These are phyloP conservation scores for Andrena praecox DNA, from an alignment of 2,888 invertebrate genomes.

Conservation along the genomic window DNA sequence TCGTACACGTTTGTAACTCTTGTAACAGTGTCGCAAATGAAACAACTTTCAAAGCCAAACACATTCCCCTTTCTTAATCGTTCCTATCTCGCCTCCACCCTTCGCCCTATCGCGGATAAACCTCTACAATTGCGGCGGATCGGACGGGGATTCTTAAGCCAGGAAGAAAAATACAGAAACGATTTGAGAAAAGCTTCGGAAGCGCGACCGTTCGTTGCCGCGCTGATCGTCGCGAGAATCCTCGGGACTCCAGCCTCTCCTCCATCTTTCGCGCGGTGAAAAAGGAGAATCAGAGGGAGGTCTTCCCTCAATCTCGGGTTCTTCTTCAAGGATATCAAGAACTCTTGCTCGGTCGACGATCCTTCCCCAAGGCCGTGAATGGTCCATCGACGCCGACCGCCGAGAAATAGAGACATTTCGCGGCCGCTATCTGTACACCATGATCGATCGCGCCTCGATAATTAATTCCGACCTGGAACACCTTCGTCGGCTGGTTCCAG, in stretches of 20 bases:
- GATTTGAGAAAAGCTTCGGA: not conserved
- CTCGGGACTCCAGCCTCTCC: not conserved
- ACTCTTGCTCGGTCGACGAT: constrained; percentile 41
- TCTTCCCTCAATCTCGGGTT: constrained; percentile 28
- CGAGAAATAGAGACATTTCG: constrained; percentile 52
- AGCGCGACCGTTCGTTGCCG: not conserved
- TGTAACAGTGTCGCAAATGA: no score
- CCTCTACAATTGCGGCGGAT: no score
- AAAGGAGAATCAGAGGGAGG: constrained; percentile 3
- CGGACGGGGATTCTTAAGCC: no score
- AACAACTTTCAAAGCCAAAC: no score
- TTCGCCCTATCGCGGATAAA: no score
- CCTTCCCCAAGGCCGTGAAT: constrained; percentile 28
- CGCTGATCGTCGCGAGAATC: not conserved
- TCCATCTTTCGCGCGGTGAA: not conserved
- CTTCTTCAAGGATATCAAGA: constrained; percentile 49
- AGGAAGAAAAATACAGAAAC: not conserved
- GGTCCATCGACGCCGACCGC: constrained; percentile 25
- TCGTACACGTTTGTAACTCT: no score
- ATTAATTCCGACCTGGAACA: constrained; percentile 54
- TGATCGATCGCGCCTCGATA: constrained; percentile 58
- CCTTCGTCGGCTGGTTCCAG: constrained; percentile 28
- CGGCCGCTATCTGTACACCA: constrained; percentile 27
- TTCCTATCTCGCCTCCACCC: no score
- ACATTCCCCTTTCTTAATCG: no score